phyloP scores from a whole-genome alignment of 2,888 invertebrate species.

The Bombylius major region DNA sequence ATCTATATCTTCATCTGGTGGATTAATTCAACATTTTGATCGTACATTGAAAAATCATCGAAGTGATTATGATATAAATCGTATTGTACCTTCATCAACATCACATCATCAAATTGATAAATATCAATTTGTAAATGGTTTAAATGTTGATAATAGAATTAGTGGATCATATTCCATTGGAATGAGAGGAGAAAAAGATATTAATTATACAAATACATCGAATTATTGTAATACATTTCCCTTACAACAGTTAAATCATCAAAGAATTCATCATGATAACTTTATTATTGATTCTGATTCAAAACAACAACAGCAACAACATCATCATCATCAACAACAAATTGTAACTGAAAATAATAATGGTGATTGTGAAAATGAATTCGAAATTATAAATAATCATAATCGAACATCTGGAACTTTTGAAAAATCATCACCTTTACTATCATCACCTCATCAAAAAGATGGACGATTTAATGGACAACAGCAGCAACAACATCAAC shows the following conservation, averaged over 20 bases:
- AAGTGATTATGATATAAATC: conserved; percentile 5
- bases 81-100: background rate
- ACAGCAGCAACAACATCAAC: background rate
- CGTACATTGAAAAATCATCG: conserved; percentile 4
- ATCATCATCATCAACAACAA: background rate
- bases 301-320: background rate
- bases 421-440: background rate
- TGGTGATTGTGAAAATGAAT: background rate
- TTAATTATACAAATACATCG: background rate
- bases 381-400: background rate
- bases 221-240: background rate
- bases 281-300: background rate
- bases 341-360: background rate
- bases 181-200: background rate
- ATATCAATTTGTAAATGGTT: background rate
- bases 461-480: background rate
- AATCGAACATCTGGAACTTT: background rate
- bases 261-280: background rate
- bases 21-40: conserved; percentile 1
- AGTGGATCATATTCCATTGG: background rate
- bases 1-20: background rate
- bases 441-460: background rate
- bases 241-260: background rate
- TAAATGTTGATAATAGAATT: background rate
- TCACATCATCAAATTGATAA: conserved; percentile 4